Base-by-base conservation (phyloP, 2,888 invertebrate genomes). In the Diaperis boleti region DNA sequence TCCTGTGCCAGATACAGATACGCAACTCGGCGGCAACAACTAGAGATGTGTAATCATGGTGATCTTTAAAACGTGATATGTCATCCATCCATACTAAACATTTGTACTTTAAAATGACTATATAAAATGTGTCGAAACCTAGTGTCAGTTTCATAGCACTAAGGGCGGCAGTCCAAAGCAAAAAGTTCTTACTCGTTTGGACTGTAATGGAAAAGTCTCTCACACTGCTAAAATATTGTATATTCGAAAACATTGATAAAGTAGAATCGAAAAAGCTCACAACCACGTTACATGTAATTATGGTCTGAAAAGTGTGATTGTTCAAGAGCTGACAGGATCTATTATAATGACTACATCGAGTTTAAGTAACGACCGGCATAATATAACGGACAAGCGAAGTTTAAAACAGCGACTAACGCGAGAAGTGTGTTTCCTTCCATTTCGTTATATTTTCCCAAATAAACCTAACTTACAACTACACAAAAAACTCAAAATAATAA, bases 71-170 rank as follows among this genome's bases (percentile, higher is more conserved):
- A 49, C 54, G 60, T 77, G 76, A 76, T 77, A 76, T 77, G 76
- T 77, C 71, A 73, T 74, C 72, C 77, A 78, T 77, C 74, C 79
- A 79, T 74, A 79, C 78, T 69, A 87, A 89, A 88, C 88, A 88
- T 89, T 89, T 90, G 89, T 90, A 89, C 89, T 90, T 88, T 87
- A 73, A 88, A 89, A 89, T 89, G 89, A 89, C 89, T 90, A 89
- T 54, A 55, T 31, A 41, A 86, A 88, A 57, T 72, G 70, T 73
- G 86, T 83, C 83, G 83, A 57, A 57, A 44, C 37, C 26, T 35
- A 57, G 18, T 45, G 35, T 44, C 44, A 55, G 37, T 52, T 50
- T 55, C 18, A 55, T 55, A 42, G 17, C 55, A 55, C 41, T 55
- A 42, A 55, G 31, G 37, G 50, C 18, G 35, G 29, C 20, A 45